These are phyloP conservation scores for Zaprionus lineosus DNA, from an alignment of 2,888 invertebrate species.

Conservation along the genomic window DNA sequence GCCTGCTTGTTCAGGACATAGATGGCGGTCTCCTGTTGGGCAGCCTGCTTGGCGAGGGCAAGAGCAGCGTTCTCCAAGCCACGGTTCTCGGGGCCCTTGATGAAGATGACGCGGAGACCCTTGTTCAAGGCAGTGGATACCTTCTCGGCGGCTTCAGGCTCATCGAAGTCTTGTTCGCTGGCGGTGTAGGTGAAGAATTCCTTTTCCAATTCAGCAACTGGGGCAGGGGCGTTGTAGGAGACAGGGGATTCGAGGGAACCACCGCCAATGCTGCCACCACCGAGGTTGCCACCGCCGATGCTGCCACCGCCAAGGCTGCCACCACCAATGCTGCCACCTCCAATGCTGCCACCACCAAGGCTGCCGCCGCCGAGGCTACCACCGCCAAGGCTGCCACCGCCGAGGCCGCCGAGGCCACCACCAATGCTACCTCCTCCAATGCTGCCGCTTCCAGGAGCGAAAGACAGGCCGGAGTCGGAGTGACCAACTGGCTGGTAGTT, in stretches of 20 bases:
- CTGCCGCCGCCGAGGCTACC: slow-evolving; percentile 16
- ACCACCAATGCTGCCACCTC: slow-evolving; percentile 29
- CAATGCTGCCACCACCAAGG: slow-evolving; percentile 18
- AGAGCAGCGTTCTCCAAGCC: slow-evolving; percentile 76
- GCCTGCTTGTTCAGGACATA: slow-evolving; percentile 80
- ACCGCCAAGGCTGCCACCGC: slow-evolving; percentile 2
- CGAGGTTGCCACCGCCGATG: slow-evolving; percentile 8
- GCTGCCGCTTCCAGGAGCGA: slow-evolving; percentile 49
- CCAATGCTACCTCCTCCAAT: slow-evolving; percentile 33
- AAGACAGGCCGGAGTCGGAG: slow-evolving; percentile 66
- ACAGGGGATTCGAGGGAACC: slow-evolving; percentile 55
- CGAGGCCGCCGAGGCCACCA: slow-evolving; percentile 12
- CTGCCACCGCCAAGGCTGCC: slow-evolving; percentile 18
- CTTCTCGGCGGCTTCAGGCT: slow-evolving; percentile 57
- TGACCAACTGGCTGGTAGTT: slow-evolving; percentile 76
- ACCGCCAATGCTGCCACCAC: slow-evolving; percentile 20
- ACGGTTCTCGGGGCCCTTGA: slow-evolving; percentile 80
- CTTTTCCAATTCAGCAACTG: slow-evolving; percentile 74
- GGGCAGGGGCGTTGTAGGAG: slow-evolving; percentile 73
- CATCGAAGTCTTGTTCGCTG: slow-evolving; percentile 78
- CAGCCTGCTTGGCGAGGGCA: slow-evolving; percentile 71
- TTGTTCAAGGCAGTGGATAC: slow-evolving; percentile 68
- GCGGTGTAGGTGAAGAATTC: slow-evolving; percentile 80
- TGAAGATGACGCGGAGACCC: slow-evolving; percentile 80
- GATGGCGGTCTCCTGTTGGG: slow-evolving; percentile 79